Evolutionary conservation across 2,888 invertebrate genomes (phyloP), one percentile per base, ranked within the genome.

Genomic region (Candidula unifasciata): DNA sequence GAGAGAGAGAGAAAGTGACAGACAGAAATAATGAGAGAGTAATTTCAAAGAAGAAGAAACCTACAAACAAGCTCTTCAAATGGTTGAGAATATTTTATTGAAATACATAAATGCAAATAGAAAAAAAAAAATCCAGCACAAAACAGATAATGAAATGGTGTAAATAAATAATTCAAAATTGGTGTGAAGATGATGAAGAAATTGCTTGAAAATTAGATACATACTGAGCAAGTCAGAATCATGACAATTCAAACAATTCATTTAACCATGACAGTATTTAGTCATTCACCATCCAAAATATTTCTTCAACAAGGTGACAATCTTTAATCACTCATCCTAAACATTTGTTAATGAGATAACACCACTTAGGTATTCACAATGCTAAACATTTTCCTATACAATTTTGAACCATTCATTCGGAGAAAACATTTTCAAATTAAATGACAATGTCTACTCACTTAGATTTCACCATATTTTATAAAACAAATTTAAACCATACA

Each of bases 21-120:
- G n/a, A n/a, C n/a, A n/a, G n/a, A n/a, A n/a, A n/a, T n/a, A n/a
- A n/a, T n/a, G n/a, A n/a, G n/a, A n/a, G n/a, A n/a, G n/a, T n/a
- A n/a, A 21, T n/a, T 6, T 64, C 6, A 64, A 21, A 24, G n/a
- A 69, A 10, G 16, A 69, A 3, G 18, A 44, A 13, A 44, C 44
- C 6, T 13, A 44, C 44, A 44, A 44, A n/a, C n/a, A n/a, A 71
- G 24, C 10, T 71, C 37, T 10, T 37, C 2, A 3, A 80, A 69
- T 44, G 52, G 69, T 80, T 80, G 54, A 80, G 52, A 80, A 54
- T 71, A 57, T 69, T 80, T 80, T 80, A 80, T 80, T 80, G 80
- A 68, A 80, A 80, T 68, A 80, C 80, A 80, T 66, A 57, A 71
- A 69, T 80, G 52, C 52, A 77, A 80, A 71, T 66, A 71, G 66